Base-by-base conservation (phyloP, 2,797 vertebrate genomes). In the Aythya fuligula region DNA sequence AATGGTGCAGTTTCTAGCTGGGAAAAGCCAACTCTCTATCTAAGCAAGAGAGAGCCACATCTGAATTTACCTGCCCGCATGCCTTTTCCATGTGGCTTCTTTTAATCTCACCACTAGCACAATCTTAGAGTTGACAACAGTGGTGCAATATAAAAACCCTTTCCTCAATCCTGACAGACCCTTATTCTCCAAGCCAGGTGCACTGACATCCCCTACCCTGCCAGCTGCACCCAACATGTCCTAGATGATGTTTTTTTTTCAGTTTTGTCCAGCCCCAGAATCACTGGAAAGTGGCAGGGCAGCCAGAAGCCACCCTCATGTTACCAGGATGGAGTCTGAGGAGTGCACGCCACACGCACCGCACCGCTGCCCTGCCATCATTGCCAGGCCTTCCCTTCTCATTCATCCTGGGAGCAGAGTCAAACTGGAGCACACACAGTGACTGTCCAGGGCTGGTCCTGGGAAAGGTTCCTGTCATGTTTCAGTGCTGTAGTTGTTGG, bases 251-350 rank as follows among this genome's bases (percentile, higher is more conserved):
- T 6, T 13, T 24, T 24, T 22, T 49, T 49, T 49, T 49, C 7
- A 24, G 22, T 49, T 49, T 49, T 49, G 47, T 49, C 49, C 49
- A 49, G 24, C 49, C 49, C 22, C 51, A 53, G 8, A 2, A 5
- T 51, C 7, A 12, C 53, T 85, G n/a, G 30, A 4, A 75, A 38
- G 20, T 45, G 25, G 12, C 43, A 72, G 24, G 43, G 19, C 25
- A 65, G 16, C 30, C 27, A 30, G 14, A 4, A 5, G 73, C 54
- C 7, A 5, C 39, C 11, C 28, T 32, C 0, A 0, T 3, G 21
- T 32, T 45, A 72, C 30, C 27, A 1, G 5, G 11, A 18, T 12
- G 27, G 8, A 24, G 9, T 28, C 47, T 51, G 53, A 65, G 76
- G 77, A 75, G 25, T 16, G n/a, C 22, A 15, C 4, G 30, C 7